These are phyloP conservation scores for Drosophila kuntzei DNA, from an alignment of 2,888 invertebrate species.

Conservation along the genomic window DNA sequence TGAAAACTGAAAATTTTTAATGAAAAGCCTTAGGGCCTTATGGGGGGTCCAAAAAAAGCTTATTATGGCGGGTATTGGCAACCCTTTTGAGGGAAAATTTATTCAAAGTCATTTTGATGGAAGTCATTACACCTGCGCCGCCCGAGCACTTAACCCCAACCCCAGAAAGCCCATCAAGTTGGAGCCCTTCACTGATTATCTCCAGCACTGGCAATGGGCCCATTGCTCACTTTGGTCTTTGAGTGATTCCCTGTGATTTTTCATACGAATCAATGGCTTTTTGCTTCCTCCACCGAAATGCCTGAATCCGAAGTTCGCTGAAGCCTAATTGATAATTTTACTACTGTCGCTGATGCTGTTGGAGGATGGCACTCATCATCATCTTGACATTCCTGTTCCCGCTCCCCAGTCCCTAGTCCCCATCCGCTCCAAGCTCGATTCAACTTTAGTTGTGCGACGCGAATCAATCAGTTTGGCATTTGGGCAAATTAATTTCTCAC, in stretches of 20 bases:
- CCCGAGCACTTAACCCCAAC: slow-evolving; percentile 42
- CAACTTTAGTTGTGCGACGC: slow-evolving; percentile 39
- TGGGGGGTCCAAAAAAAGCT: slow-evolving; percentile 31
- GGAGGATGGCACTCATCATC: slow-evolving; percentile 15
- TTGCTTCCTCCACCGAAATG: slow-evolving; percentile 5
- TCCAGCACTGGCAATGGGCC: slow-evolving; percentile 9
- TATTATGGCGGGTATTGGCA: slow-evolving; percentile 38
- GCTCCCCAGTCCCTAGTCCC: not conserved
- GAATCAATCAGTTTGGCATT: slow-evolving; percentile 74
- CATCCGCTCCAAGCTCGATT: not conserved
- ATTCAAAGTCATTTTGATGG: slow-evolving; percentile 50
- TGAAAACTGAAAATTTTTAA: slow-evolving; percentile 38
- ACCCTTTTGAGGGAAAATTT: slow-evolving; percentile 44
- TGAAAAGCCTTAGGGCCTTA: slow-evolving; percentile 43
- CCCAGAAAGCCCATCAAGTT: slow-evolving; percentile 1
- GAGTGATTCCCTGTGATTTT: slow-evolving; percentile 75
- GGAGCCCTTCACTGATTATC: slow-evolving; percentile 51
- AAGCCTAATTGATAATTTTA: slow-evolving; percentile 70
- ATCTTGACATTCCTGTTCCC: slow-evolving; percentile 5
- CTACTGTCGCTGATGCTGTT: slow-evolving; percentile 18
- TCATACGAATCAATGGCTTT: slow-evolving; percentile 65
- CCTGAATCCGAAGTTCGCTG: slow-evolving; percentile 15
- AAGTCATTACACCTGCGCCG: slow-evolving; percentile 57
- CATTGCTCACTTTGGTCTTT: slow-evolving; percentile 49
- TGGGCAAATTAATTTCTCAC: slow-evolving; percentile 71